Percentiles rank a stretch among this genome's conserved stretches.
Evolutionary conservation across 2,113 vertebrate species (phyloP).

Genomic region (Fregetta grallaria): DNA sequence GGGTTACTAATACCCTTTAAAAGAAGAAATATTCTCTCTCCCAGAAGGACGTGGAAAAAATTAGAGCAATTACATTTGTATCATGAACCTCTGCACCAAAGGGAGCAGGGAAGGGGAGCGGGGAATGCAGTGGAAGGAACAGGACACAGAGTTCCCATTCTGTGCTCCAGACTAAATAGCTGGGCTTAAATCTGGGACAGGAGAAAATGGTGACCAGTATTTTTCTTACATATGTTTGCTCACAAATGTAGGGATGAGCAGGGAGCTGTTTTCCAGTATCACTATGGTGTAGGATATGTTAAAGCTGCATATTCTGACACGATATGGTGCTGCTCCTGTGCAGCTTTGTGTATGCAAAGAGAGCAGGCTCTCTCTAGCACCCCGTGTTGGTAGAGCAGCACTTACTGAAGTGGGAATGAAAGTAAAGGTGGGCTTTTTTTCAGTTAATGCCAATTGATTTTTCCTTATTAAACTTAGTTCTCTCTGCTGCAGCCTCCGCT

Average conservation of each 20-base stretch:
- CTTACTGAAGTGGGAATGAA: neutral
- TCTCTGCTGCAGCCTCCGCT: slow-evolving; percentile 14
- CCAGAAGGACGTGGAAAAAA: slow-evolving; percentile 59
- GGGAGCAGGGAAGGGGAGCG: slow-evolving; percentile 33
- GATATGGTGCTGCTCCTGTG: neutral
- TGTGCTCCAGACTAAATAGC: neutral
- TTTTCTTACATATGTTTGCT: neutral
- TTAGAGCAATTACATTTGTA: slow-evolving; percentile 71
- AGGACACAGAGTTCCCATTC: neutral
- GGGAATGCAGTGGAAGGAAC: neutral
- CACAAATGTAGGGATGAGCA: neutral
- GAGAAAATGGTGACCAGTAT: neutral
- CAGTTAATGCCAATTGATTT: slow-evolving; percentile 14
- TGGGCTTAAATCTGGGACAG: slow-evolving; percentile 32
- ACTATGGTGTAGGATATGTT: neutral
- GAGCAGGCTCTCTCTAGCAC: neutral
- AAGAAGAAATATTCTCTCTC: slow-evolving; percentile 62
- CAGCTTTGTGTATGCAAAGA: neutral
- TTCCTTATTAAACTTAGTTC: neutral
- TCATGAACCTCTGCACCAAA: slow-evolving; percentile 52
- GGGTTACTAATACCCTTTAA: slow-evolving; percentile 70
- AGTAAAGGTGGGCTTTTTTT: neutral
- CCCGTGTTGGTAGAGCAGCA: neutral
- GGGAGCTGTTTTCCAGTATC: neutral
- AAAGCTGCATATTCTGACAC: neutral